Base-by-base conservation (phyloP, 1,140 invertebrate species). In the Drosophila dunni region DNA sequence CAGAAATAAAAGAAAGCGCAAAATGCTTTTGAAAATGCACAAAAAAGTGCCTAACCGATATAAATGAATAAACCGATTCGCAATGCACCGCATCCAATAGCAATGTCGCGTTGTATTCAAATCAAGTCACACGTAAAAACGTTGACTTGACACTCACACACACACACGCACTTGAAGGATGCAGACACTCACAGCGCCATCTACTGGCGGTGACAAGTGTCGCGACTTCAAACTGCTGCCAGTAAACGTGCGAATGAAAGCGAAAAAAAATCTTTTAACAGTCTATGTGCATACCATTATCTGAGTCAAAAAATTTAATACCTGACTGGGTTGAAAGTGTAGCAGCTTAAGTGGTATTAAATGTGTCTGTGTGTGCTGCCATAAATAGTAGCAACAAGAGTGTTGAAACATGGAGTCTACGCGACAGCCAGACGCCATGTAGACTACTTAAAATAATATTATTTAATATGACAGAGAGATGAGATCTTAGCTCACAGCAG, bases 91-190 rank as follows among this genome's bases (percentile, higher is more conserved):
- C 24, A 53, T 8, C 33, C 42, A 58, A 50, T 42, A n/a, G 40
- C 13, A 42, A 13, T 46, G 45, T 20, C 67, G 20, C 42, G 56
- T 40, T 65, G 46, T 71, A 71, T 71, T 75, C 73, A 75, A 65
- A 65, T 57, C 73, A 75, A 71, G 66, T 65, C 80, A 84, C 78
- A 80, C 79, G 84, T 80, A 71, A 84, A 88, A 88, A 78, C 88
- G 86, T 88, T 85, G 77, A 81, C 75, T 86, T 80, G 71, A 68
- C 75, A 69, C 81, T 58, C 78, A 75, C 67, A 82, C n/a, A n/a
- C 34, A 36, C 33, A 24, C 20, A 40, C n/a, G 50, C 36, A 40
- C 2, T 29, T 29, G 24, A 29, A 29, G 24, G 24, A 29, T 29
- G 6, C n/a, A 45, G 11, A 7, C 17, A 46, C 20, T 3, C 44